Evolutionary conservation across 2,797 vertebrate genomes (phyloP).

Genomic region (Gadopsis bispinosus): DNA sequence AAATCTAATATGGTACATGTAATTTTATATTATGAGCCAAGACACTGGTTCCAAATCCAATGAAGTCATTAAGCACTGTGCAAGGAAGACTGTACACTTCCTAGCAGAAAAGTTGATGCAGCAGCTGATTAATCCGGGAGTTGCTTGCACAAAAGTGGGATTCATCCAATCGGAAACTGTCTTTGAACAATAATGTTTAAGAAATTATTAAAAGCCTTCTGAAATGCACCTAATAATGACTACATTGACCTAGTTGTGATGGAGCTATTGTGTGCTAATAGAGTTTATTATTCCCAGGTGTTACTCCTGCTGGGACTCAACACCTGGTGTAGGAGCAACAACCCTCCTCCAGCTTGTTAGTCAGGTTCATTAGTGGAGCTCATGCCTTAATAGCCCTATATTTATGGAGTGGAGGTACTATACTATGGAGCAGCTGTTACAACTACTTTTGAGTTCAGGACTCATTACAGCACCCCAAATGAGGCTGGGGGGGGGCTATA

Average conservation of each 20-base stretch:
- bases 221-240: constrained; percentile 1
- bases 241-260: background rate
- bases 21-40: background rate
- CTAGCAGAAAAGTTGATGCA: background rate
- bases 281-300: constrained; percentile 76
- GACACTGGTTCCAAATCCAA: background rate
- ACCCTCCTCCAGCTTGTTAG: constrained; percentile 62
- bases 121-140: background rate
- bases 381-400: constrained; percentile 65
- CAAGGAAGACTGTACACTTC: background rate
- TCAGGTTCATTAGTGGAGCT: constrained; percentile 68
- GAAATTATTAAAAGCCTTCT: background rate
- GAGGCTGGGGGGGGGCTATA: background rate
- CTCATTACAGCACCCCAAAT: constrained; percentile 15
- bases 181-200: background rate
- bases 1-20: background rate
- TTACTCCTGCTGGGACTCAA: constrained; percentile 62
- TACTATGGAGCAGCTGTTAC: constrained; percentile 54
- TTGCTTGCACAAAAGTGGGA: background rate
- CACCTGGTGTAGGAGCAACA: constrained; percentile 69
- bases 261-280: constrained; percentile 47
- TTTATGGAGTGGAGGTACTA: constrained; percentile 59
- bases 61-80: background rate
- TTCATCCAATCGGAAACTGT: background rate
- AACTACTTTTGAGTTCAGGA: constrained; percentile 17